Base-by-base conservation (phyloP, 2,797 vertebrate species). In the Psittacula echo region DNA sequence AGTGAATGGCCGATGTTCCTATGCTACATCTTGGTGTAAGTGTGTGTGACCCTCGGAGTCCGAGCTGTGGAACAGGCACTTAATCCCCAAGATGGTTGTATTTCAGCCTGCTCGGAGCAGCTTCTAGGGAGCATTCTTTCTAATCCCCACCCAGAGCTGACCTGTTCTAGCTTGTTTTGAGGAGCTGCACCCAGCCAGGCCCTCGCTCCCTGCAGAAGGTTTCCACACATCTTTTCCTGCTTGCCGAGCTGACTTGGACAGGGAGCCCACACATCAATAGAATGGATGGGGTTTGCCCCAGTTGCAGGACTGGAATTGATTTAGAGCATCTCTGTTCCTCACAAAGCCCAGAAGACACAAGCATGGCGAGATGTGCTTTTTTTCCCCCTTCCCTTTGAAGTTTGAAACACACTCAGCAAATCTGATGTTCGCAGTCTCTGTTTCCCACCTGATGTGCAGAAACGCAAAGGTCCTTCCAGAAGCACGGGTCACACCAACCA, bases 151-250 rank as follows among this genome's bases (percentile, higher is more conserved):
- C 94, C 66, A 87, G 85, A 85, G 42, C 64, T 94, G 74, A 96
- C 97, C 94, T 97, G 96, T 96, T 83, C 56, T 64, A 93, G 90
- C 94, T 97, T 64, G 87, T 87, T 96, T 93, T 65, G 54, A 84
- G 58, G 87, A 91, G 96, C 95, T 94, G 72, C 64, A 3, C 91
- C 81, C 90, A 89, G 68, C 90, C 87, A 71, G 91, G 92, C 94
- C 81, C 64, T 79, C 47, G 45, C 75, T 92, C 74, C n/a, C 51
- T 94, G 74, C 72, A 54, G 50, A 96, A 80, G 56, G 68, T 77
- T 95, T 97, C 60, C 39, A 77, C 39, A 7, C 90, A 62, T 86
- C 79, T 74, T 84, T 83, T 56, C 30, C 19, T 91, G 39, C 44
- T 79, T 58, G 48, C 75, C 77, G 77, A 84, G 54, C 92, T 91